Base-by-base conservation (phyloP, 2,797 vertebrate species). In the Acropternis orthonyx region DNA sequence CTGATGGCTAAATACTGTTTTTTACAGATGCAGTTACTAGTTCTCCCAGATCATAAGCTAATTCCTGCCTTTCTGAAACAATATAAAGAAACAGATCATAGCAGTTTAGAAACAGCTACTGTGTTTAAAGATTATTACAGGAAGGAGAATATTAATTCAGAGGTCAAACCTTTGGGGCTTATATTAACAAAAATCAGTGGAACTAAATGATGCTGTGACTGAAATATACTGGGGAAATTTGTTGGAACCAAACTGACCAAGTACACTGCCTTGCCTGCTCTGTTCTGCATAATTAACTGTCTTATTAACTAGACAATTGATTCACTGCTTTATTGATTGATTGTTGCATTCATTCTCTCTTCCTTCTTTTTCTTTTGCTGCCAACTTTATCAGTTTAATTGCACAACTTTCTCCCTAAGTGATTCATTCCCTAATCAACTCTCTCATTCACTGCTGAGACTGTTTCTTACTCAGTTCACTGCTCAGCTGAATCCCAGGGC, bases 231-330 rank as follows among this genome's bases (percentile, higher is more conserved):
- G 58, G 11, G 14, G 37, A 69, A 55, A 87, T 88, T 62, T 86
- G 55, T n/a, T 32, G 30, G 19, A 86, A 22, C 5, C 58, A 75
- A 85, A 81, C 46, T 89, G 95, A 77, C 85, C 91, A 68, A 80
- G 12, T 58, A 51, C 55, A 26, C 58, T 83, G 76, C 39, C 48
- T 76, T 79, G 63, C 34, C 62, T 86, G 51, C 62, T 90, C 51
- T 44, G 30, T 76, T 95, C 85, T 93, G 79, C 91, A 86, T 94
- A 95, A 95, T 96, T 94, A 96, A 90, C 85, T 91, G 55, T 59
- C 92, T 96, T 96, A 93, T 94, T 96, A 94, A 88, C 73, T 72
- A 91, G 69, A 91, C 69, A 93, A 95, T 88, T 89, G 93, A 96
- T 96, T 96, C 66, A 34, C 87, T 49, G 46, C 39, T 83, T 89